phyloP scores from a whole-genome alignment of 2,888 invertebrate species.

The Lasioglossum oenotherae region DNA sequence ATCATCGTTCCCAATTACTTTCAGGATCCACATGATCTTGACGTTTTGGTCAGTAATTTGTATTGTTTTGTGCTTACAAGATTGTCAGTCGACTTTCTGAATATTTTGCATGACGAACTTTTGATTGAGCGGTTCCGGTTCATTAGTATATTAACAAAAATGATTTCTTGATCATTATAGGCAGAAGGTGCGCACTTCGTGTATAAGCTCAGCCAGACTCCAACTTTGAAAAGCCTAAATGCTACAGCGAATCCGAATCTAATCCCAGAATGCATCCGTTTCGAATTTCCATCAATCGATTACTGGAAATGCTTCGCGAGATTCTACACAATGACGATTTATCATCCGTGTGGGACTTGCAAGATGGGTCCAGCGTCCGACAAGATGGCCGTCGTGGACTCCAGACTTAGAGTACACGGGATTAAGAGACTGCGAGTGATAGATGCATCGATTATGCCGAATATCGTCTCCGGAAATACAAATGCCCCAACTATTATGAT shows the following conservation, averaged over 20 bases:
- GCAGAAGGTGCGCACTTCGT: not conserved
- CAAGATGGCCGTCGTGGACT: conserved; percentile 74
- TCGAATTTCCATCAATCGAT: conserved; percentile 15
- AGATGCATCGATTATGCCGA: conserved; percentile 94
- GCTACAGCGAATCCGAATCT: conserved; percentile 31
- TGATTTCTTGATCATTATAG: not conserved
- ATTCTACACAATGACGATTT: conserved; percentile 91
- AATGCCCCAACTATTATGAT: conserved; percentile 94
- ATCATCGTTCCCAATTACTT: conserved; percentile 95
- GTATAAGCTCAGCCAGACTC: conserved; percentile 9
- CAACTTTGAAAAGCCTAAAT: conserved; percentile 32
- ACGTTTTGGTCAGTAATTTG: conserved; percentile 79
- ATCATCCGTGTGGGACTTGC: conserved; percentile 93
- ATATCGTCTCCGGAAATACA: conserved; percentile 91
- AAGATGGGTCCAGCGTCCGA: conserved; percentile 90
- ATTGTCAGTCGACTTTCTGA: not conserved
- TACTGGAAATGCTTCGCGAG: conserved; percentile 92
- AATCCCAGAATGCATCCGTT: conserved; percentile 31
- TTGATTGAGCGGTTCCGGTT: not conserved
- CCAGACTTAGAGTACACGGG: conserved; percentile 89
- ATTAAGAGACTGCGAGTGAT: conserved; percentile 89
- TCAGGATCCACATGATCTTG: conserved; percentile 89
- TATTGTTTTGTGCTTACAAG: not conserved
- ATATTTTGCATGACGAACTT: not conserved
- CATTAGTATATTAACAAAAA: not conserved